Evolutionary conservation across 1,140 invertebrate species (phyloP).

Genomic region (Coenobita brevimanus): DNA sequence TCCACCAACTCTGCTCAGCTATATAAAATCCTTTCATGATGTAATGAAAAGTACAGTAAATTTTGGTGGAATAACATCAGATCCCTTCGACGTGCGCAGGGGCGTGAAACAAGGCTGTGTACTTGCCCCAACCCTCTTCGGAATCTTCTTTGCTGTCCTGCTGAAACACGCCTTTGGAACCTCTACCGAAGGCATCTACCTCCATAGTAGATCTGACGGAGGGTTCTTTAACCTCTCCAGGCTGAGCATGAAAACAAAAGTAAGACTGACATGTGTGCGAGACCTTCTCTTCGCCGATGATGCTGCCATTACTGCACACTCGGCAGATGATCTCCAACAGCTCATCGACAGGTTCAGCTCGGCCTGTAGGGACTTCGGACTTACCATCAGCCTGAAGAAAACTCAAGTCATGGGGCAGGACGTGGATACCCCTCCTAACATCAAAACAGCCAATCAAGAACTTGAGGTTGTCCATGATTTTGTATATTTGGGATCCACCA

Average conservation of each 20-base stretch:
- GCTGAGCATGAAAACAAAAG: background rate
- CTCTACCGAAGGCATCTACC: background rate
- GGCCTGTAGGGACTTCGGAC: background rate
- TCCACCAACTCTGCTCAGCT: background rate
- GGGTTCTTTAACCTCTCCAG: background rate
- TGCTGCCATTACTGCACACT: background rate
- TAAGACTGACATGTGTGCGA: background rate
- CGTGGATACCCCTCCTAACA: background rate
- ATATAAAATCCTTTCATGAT: background rate
- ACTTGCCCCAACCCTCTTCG: conserved; percentile 1
- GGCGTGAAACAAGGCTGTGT: conserved; percentile 27
- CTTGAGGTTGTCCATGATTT: conserved; percentile 7
- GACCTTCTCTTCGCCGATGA: background rate
- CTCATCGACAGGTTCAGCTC: background rate
- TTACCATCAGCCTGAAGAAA: conserved; percentile 9
- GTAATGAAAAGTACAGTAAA: background rate
- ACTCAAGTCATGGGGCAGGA: background rate
- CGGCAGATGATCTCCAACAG: background rate
- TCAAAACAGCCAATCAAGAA: background rate
- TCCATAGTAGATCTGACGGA: background rate
- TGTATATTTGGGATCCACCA: background rate
- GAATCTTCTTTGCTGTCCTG: conserved; percentile 3
- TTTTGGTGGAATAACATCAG: background rate
- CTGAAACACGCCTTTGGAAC: background rate
- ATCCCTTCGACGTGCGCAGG: background rate